Conservation (phyloP, 2,113 vertebrate species). For the Scartelaos histophorus region DNA sequence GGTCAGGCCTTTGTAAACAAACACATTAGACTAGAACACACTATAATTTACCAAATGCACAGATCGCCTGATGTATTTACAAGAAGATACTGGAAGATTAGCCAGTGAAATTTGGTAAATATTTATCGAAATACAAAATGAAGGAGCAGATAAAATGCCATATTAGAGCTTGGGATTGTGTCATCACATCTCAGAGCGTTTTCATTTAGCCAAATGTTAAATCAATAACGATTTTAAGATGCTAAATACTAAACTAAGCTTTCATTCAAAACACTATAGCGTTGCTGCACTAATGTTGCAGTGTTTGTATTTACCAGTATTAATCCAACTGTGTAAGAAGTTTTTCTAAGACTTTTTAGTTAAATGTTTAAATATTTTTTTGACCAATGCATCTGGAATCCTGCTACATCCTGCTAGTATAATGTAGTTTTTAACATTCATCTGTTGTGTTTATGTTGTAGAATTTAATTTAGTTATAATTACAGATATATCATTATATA, state of each 20-base stretch:
- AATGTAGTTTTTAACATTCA: no score
- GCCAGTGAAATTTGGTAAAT: background rate
- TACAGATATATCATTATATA: no score
- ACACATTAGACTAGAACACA: background rate
- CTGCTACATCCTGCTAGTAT: no score
- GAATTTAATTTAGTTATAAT: no score
- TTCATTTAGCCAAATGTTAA: background rate
- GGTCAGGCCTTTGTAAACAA: slow-evolving; percentile 41
- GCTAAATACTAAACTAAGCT: background rate
- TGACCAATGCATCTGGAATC: no score
- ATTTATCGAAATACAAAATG: background rate
- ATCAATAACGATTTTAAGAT: background rate
- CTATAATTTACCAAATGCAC: background rate
- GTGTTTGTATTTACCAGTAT: no score
- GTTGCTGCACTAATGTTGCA: no score
- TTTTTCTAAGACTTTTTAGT: no score
- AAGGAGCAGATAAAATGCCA: background rate
- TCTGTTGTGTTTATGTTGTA: no score
- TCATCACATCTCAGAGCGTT: no score
- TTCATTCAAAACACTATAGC: background rate
- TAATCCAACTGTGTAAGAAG: no score
- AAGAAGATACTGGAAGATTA: background rate
- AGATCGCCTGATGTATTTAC: background rate
- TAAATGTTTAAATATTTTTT: no score
- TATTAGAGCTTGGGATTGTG: background rate